A percentile compares a stretch with the other conserved stretches of the same genome.
Conservation (phyloP, 2,797 vertebrate species). For the Distichodus sexfasciatus region DNA sequence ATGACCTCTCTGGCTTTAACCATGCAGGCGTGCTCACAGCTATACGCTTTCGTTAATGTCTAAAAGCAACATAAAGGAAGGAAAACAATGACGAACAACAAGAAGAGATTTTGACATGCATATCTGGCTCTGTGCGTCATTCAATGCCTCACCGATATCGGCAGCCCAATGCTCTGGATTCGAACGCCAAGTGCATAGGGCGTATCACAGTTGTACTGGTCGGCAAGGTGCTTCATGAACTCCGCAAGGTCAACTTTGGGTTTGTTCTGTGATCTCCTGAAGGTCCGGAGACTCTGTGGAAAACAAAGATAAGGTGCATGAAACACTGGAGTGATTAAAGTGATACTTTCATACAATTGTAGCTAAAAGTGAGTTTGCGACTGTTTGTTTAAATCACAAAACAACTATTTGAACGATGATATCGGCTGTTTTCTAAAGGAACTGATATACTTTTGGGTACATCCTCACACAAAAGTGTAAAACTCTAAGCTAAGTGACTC, state of each 20-base stretch:
- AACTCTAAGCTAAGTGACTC: too few species aligned
- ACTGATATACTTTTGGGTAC: too few species aligned
- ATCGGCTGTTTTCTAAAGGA: too few species aligned
- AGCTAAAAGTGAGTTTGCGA: too few species aligned
- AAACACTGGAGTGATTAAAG: too few species aligned
- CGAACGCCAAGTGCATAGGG: conserved; percentile 77
- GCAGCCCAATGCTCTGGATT: conserved; percentile 71
- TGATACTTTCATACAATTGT: too few species aligned
- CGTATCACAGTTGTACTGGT: conserved; percentile 73
- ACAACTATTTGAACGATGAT: too few species aligned
- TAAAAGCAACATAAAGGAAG: conserved; percentile 34
- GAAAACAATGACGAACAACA: neutral
- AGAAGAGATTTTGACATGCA: neutral
- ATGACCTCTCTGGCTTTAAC: conserved; percentile 64
- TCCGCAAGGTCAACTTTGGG: conserved; percentile 72
- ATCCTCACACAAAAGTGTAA: too few species aligned
- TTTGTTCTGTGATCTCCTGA: conserved; percentile 50
- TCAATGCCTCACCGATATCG: conserved; percentile 67
- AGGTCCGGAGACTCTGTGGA: conserved; percentile 70
- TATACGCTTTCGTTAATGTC: conserved; percentile 62
- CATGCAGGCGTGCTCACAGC: conserved; percentile 52
- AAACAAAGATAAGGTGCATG: neutral
- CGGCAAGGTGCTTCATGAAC: conserved; percentile 74
- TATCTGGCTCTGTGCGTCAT: neutral
- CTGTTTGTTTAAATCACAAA: too few species aligned